Conservation (phyloP, 2,888 invertebrate genomes). For the Lasioglossum villosulum region DNA sequence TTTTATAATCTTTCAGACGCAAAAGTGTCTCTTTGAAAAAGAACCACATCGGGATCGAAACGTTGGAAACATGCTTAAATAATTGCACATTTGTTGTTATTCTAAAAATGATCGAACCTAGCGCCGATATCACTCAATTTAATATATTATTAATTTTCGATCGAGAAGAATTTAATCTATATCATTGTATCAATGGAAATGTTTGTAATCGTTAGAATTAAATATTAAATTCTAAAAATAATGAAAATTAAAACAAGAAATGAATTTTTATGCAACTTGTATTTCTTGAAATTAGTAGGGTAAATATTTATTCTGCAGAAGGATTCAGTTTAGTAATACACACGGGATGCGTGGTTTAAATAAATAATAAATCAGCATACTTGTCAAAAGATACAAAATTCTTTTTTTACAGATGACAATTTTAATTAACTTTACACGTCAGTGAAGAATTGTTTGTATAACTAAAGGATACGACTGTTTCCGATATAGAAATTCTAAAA, state of each 20-base stretch:
- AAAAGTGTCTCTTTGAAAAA: no score
- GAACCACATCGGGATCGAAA: no score
- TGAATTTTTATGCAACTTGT: not conserved
- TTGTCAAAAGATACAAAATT: not conserved
- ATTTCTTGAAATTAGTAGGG: not conserved
- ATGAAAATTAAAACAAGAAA: not conserved
- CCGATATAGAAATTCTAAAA: conserved; percentile 3
- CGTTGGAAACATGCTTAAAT: no score
- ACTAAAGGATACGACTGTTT: not conserved
- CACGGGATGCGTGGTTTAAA: not conserved
- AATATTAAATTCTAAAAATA: not conserved
- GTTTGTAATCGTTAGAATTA: not conserved
- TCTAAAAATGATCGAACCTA: no score
- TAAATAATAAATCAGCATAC: not conserved
- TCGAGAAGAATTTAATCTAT: no score
- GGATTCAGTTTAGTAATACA: not conserved
- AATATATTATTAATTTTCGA: no score
- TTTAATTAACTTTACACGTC: not conserved
- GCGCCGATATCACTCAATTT: no score
- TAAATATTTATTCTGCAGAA: not conserved
- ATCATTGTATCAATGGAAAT: not conserved
- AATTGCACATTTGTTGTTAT: no score
- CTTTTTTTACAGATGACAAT: not conserved
- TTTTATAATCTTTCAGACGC: no score
- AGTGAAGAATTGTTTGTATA: not conserved